Evolutionary conservation across 2,113 vertebrate genomes (phyloP).

Genomic region (Oenanthe oenanthe): DNA sequence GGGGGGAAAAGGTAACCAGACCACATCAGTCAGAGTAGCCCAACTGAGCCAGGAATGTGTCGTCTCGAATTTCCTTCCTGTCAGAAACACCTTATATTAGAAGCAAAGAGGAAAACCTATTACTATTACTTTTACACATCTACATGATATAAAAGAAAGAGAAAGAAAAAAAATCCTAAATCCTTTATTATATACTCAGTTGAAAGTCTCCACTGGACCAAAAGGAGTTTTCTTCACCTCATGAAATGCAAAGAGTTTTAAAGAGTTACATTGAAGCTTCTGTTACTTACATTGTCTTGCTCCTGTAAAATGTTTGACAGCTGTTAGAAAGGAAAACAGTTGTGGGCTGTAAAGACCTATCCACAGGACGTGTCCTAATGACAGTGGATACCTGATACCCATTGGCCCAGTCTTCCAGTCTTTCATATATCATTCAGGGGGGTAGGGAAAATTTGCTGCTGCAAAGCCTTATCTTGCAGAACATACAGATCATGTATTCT

Average conservation of each 20-base stretch:
- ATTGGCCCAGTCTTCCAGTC: neutral
- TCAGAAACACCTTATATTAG: conserved; percentile 23
- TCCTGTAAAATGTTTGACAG: neutral
- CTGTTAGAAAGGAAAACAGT: neutral
- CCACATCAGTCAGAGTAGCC: conserved; percentile 9
- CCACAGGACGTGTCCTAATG: neutral
- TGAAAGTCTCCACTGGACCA: neutral
- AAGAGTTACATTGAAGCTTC: neutral
- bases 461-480: neutral
- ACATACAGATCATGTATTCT: neutral
- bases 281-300: neutral
- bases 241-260: conserved; percentile 16
- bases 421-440: neutral
- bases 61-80: conserved; percentile 31
- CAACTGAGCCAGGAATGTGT: conserved; percentile 31
- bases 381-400: neutral
- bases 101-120: conserved; percentile 29
- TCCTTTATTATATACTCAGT: neutral
- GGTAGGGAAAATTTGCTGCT: neutral
- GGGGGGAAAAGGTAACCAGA: conserved; percentile 26
- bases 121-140: conserved; percentile 28
- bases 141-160: neutral
- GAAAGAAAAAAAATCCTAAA: neutral
- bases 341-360: neutral
- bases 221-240: conserved; percentile 36